Base-by-base conservation (phyloP, 2,888 invertebrate species). In the Endotricha flammealis region DNA sequence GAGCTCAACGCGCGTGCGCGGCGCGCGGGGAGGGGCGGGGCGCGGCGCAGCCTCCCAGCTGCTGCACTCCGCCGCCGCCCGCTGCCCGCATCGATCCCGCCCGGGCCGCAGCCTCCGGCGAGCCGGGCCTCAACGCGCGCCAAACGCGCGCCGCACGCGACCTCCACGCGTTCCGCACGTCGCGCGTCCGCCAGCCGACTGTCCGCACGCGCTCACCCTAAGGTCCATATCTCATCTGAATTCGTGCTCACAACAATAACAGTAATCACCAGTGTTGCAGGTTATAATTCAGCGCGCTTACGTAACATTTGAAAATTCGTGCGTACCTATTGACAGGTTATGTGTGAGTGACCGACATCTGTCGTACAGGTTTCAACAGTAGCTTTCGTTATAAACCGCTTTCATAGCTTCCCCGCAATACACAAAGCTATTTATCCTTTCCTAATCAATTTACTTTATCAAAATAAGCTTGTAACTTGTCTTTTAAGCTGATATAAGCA, bases 71-170 rank as follows among this genome's bases (percentile, higher is more conserved):
- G 81, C 81, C 75, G 76, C 76, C 82, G 80, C 83, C 79, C 81
- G 83, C 81, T 68, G 78, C 81, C 80, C 80, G 80, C 82, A 83
- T 82, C 80, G 82, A 81, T 81, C 79, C 78, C 79, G 73, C 73
- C 75, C 76, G 76, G 71, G 70, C 69, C 66, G 64, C 70, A 68
- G 65, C 66, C 66, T 68, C 73, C 63, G 60, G 59, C 60, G 62
- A 60, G 61, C 65, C 63, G 69, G 64, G 60, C 58, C 59, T 56
- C 60, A 62, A 61, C 70, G 71, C 73, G 69, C 72, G 74, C 73
- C 54, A 55, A 57, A 48, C 62, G 63, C 68, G 65, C 64, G 59
- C 60, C 59, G 60, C 71, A 64, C 69, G 65, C 70, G 64, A 64
- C 42, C 51, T 56, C 58, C 64, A 57, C 71, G 58, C 66, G 63